Evolutionary conservation across 2,888 invertebrate genomes (phyloP), one percentile per base, ranked within the genome.

Genomic region (Agrotis exclamationis): DNA sequence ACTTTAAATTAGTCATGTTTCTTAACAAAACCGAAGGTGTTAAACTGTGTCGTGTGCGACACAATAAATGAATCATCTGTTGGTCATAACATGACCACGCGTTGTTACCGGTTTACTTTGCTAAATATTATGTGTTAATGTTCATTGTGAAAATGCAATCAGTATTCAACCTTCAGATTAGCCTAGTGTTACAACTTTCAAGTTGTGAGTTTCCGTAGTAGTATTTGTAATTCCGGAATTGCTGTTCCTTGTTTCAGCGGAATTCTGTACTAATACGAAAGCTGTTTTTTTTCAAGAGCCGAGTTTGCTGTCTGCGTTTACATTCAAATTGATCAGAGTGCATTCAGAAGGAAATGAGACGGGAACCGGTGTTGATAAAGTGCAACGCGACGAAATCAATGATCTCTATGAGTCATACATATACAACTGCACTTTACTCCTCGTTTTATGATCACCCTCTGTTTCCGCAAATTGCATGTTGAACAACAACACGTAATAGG

Each of bases 321-420:
- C 24, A 67, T 72, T 74, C 75, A 79, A 85, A 86, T 80, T 86
- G 78, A 85, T 83, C 74, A 75, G 83, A 83, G 77, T 80, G 69
- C 68, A 70, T 74, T 73, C 70, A 76, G 73, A 74, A 85, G 87
- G 86, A 88, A 85, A 76, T 83, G 74, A 70, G 68, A 33, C 57
- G 24, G 66, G 76, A 77, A 74, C 74, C 73, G 68, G 62, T 63
- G 28, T 69, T 74, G 75, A 75, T 76, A 82, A 70, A 64, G 60
- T 63, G 63, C 50, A 62, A 68, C 79, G 85, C 86, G 88, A 88
- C 88, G 87, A 88, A 76, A 82, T 91, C 90, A 89, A 89, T 89
- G 85, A 63, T 57, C 82, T 79, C 75, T 50, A 74, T 85, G 85
- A 87, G 48, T 80, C 82, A 80, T 76, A 54, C 13, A 51, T 33